Base-by-base conservation (phyloP, 1,140 invertebrate genomes). In the Macrocentrus cingulum region DNA sequence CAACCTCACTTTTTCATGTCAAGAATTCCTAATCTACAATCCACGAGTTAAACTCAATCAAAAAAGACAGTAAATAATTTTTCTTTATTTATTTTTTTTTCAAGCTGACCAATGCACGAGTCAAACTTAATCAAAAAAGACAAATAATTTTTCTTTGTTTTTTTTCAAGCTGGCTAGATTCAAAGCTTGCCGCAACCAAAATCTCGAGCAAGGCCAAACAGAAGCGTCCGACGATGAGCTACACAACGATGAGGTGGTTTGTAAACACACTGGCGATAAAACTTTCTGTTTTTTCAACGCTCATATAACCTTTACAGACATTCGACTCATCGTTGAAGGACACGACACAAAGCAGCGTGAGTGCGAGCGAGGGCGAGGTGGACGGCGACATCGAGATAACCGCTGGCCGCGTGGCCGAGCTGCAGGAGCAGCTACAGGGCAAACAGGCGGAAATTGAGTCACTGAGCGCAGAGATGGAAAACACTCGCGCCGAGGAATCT, bases 331-430 rank as follows among this genome's bases (percentile, higher is more conserved):
- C 69, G 0, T 74, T 67, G 1, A 64, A 65, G 41, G 74, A 76
- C 36, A 49, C 75, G 19, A 74, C 72, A 1, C 64, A 75, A 18
- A 74, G 71, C 16, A 76, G 72, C 16, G 65, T 76, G 9, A 76
- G 73, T n/a, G 71, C 77, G 65, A 79, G 76, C 19, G 78, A 80
- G 61, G 76, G 75, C 41, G 77, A 80, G 55, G 75, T 69, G 4
- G 76, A 80, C 55, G 69, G 63, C n/a, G 76, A 80, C 52, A 63
- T 79, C 9, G 77, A 80, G 52, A 73, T 71, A 11, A 68, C 77
- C 48, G 72, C 75, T 5, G 74, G 72, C 25, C 68, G 76, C 36
- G 73, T 79, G 0, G 74, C 71, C 20, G 69, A 74, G 51, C 60
- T 80, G 9, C 66, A 76, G 59, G 73, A 77, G 46, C 34, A 73